Evolutionary conservation across 2,797 vertebrate genomes (phyloP), one percentile per base, ranked within the genome.

Genomic region (Zenarchopterus dispar): DNA sequence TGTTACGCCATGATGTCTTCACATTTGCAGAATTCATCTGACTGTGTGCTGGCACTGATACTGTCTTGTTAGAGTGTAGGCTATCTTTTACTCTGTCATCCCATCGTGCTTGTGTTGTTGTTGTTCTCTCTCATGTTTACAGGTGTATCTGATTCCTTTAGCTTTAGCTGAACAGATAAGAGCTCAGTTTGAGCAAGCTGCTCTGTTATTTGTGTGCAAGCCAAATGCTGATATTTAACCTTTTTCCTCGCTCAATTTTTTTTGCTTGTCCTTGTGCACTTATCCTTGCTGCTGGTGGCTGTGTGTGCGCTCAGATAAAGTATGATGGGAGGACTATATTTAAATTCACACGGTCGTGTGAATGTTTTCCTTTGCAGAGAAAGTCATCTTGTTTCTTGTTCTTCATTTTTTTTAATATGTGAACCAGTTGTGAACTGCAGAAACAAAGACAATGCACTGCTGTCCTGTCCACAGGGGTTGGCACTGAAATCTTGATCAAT

Each of bases 31-130:
- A 60, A 78, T 54, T 75, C 43, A 36, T 64, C 71, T 49, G 67
- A 31, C 62, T 70, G 67, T 19, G 46, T 45, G 56, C 41, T 62
- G 62, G 67, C 73, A 63, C 73, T 70, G 84, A 86, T 84, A 73
- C 49, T 19, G 84, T 82, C 79, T 62, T 19, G 67, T 58, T 73
- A 58, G 82, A 80, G 75, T 60, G 63, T 54, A 33, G 78, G 67
- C 80, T 82, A 84, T 88, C 84, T 80, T 79, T 77, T 67, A 69
- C 78, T 63, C 75, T 71, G 86, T 84, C 87, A 76, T 42, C 47
- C 64, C 64, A 17, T 45, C 49, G 61, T 77, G 86, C 84, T 80
- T 78, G 77, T 63, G 18, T 18, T n/a, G 23, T 74, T 61, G 80
- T 78, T 71, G 77, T 84, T 82, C 75, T 70, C 62, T 5, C 71